phyloP scores from a whole-genome alignment of 2,888 invertebrate genomes.

The Pseudococcus jackbeardsleyi region DNA sequence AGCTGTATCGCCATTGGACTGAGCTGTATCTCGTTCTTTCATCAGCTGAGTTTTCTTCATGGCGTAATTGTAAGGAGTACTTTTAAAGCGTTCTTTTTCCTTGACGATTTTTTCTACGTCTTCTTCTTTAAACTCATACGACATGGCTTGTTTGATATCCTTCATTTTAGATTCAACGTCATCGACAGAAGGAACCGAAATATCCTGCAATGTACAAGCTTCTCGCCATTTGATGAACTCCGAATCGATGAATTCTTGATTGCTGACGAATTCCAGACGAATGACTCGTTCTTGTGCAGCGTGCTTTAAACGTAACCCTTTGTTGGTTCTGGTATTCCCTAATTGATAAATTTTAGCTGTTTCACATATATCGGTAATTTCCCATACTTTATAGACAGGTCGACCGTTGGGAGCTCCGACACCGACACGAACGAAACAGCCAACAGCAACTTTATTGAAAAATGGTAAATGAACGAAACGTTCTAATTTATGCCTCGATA shows the following conservation, averaged over 20 bases:
- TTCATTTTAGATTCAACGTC: conserved; percentile 85
- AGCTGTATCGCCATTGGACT: conserved; percentile 80
- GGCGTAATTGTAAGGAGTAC: conserved; percentile 95
- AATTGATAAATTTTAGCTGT: conserved; percentile 83
- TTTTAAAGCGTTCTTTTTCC: conserved; percentile 93
- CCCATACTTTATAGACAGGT: conserved; percentile 85
- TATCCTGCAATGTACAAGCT: conserved; percentile 77
- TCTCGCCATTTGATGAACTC: conserved; percentile 96
- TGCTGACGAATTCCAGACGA: conserved; percentile 96
- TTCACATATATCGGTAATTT: conserved; percentile 79
- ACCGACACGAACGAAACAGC: conserved; percentile 95
- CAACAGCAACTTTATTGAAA: conserved; percentile 89
- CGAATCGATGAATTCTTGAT: conserved; percentile 91
- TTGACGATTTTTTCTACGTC: conserved; percentile 89
- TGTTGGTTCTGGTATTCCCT: conserved; percentile 94
- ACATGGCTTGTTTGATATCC: conserved; percentile 90
- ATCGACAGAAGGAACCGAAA: conserved; percentile 85
- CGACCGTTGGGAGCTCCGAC: conserved; percentile 91
- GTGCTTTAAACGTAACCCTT: conserved; percentile 79
- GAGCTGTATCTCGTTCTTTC: conserved; percentile 82
- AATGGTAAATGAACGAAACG: conserved; percentile 95
- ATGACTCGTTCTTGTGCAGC: conserved; percentile 91
- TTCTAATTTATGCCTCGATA: conserved; percentile 92
- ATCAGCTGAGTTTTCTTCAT: conserved; percentile 95
- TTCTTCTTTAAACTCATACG: conserved; percentile 94